Evolutionary conservation across 1,140 invertebrate genomes (phyloP), one percentile per base, ranked within the genome.

Genomic region (Eueides isabella): DNA sequence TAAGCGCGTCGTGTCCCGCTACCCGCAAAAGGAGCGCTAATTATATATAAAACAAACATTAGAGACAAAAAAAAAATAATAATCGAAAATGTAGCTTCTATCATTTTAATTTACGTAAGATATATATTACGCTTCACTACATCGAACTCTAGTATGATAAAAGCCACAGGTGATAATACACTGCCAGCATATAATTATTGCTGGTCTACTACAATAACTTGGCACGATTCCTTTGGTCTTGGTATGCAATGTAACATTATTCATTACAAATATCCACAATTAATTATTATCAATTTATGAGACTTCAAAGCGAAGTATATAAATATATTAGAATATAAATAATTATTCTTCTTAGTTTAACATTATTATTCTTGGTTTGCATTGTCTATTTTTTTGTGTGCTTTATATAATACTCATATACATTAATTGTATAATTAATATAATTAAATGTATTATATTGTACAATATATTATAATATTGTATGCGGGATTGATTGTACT

Each of bases 81-180:
- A 44, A 55, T 0, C 23, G 26, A 55, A 12, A 26, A 55, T 55
- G 12, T 55, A 55, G 23, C 11, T 55, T 2, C 9, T 26, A 23
- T 55, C 48, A 55, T 19, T 55, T 26, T 26, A 26, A 55, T 26
- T 55, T 23, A 55, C 23, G 2, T 55, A 19, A 26, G 9, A 23
- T 55, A 55, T 55, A 55, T 12, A 55, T 55, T 55, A 55, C 16
- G 16, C 23, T 55, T 26, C 19, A 19, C 23, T 26, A 55, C 48
- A 14, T 55, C 23, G 48, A 55, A 55, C 19, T 23, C 23, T 35
- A 67, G 5, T 23, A 30, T 69, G 44, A 69, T 69, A 26, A 19
- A 69, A 61, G 55, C 26, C 44, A 69, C 67, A 69, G 67, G 44
- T 69, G 67, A 69, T 69, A 69, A 69, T 61, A 61, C 55, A 69